phyloP scores from a whole-genome alignment of 2,888 invertebrate genomes.

The Chaetogeoica ovagalla region DNA sequence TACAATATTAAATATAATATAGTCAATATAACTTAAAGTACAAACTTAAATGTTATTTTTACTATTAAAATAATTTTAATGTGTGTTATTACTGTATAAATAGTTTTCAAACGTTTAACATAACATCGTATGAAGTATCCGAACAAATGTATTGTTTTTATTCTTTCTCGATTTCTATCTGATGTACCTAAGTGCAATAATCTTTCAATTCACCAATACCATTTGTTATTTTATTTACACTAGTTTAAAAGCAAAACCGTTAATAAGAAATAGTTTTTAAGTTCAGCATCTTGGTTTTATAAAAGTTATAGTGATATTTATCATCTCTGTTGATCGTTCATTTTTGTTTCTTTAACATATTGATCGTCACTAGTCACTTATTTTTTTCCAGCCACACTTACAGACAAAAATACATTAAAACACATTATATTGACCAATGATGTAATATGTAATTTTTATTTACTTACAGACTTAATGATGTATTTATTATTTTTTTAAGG shows the following conservation, averaged over 20 bases:
- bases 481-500: conserved; percentile 32
- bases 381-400: not conserved
- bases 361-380: conserved; percentile 34
- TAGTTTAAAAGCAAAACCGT: no score
- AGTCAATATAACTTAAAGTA: conserved; percentile 52
- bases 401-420: conserved; percentile 11
- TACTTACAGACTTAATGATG: not conserved
- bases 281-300: no score
- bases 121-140: not conserved
- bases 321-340: no score
- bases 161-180: no score
- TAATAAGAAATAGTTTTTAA: no score
- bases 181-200: no score
- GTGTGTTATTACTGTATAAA: conserved; percentile 36
- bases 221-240: no score
- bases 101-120: conserved; percentile 42
- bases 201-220: no score
- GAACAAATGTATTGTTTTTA: conserved; percentile 9
- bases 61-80: conserved; percentile 41
- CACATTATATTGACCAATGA: conserved; percentile 30
- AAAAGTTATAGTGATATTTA: no score
- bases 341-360: not conserved
- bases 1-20: conserved; percentile 29
- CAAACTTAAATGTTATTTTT: conserved; percentile 50
- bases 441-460: conserved; percentile 1